Conservation (phyloP, 2,888 invertebrate species). For the Drosophila dives region DNA sequence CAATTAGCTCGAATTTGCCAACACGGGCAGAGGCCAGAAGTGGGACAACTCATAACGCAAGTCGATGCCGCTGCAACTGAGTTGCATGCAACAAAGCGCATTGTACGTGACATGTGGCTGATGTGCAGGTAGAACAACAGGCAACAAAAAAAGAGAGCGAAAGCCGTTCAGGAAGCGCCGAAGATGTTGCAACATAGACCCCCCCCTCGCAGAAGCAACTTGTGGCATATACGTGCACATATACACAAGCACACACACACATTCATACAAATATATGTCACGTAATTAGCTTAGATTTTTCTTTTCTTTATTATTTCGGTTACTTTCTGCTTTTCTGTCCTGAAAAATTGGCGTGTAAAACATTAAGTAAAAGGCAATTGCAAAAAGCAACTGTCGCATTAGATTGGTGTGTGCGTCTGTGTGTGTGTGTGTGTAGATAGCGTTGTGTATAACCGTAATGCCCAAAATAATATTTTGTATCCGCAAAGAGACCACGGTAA, state of each 20-base stretch:
- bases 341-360: slow-evolving; percentile 72
- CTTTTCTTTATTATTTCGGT: slow-evolving; percentile 1
- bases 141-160: slow-evolving; percentile 43
- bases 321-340: not conserved
- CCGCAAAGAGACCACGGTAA: slow-evolving; percentile 54
- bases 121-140: slow-evolving; percentile 28
- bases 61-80: slow-evolving; percentile 32
- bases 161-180: slow-evolving; percentile 53
- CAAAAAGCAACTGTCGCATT: slow-evolving; percentile 50
- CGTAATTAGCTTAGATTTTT: slow-evolving; percentile 78
- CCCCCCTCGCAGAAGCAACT: not conserved
- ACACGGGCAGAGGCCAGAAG: slow-evolving; percentile 9
- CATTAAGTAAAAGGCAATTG: slow-evolving; percentile 71
- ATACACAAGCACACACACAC: not conserved
- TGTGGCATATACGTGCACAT: not conserved
- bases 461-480: slow-evolving; percentile 56
- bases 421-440: not conserved
- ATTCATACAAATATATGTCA: slow-evolving; percentile 5
- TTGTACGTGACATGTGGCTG: slow-evolving; percentile 41
- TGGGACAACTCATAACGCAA: slow-evolving; percentile 32
- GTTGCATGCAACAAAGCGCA: slow-evolving; percentile 44
- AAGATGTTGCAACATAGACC: slow-evolving; percentile 35
- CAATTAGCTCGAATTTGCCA: slow-evolving; percentile 73
- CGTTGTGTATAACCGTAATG: slow-evolving; percentile 18
- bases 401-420: slow-evolving; percentile 3